Evolutionary conservation across 1,140 invertebrate species (phyloP).

Genomic region (Papilio aristodemus): DNA sequence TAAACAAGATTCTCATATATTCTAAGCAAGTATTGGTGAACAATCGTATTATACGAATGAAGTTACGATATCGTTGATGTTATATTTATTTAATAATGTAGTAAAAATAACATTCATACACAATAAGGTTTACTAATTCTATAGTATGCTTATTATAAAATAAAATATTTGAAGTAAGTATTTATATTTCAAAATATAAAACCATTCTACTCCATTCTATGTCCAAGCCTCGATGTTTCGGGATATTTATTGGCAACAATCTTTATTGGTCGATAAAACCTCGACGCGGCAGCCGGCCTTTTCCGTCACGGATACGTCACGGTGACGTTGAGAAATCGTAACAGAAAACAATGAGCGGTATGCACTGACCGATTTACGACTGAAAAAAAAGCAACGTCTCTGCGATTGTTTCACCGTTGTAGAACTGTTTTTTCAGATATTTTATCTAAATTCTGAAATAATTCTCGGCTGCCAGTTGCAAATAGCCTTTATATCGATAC

Average conservation of each 20-base stretch:
- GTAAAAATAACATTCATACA: no score
- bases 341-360: conserved; percentile 52
- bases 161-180: background rate
- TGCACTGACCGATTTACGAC: conserved; percentile 52
- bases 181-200: background rate
- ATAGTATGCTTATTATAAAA: no score
- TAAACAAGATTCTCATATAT: no score
- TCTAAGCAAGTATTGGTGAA: background rate
- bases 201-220: conserved; percentile 38
- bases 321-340: conserved; percentile 52
- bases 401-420: conserved; percentile 23
- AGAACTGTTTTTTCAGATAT: background rate
- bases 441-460: background rate
- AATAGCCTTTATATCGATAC: background rate
- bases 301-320: conserved; percentile 57
- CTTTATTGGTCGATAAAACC: conserved; percentile 66
- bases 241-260: conserved; percentile 56
- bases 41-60: background rate
- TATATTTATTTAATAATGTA: no score
- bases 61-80: background rate
- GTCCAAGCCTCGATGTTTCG: conserved; percentile 45
- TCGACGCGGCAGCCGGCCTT: conserved; percentile 50
- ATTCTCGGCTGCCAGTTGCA: background rate
- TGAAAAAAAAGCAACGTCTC: conserved; percentile 27
- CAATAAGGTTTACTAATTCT: no score